Evolutionary conservation across 2,888 invertebrate genomes (phyloP).

Genomic region (Watsonalla cultraria): DNA sequence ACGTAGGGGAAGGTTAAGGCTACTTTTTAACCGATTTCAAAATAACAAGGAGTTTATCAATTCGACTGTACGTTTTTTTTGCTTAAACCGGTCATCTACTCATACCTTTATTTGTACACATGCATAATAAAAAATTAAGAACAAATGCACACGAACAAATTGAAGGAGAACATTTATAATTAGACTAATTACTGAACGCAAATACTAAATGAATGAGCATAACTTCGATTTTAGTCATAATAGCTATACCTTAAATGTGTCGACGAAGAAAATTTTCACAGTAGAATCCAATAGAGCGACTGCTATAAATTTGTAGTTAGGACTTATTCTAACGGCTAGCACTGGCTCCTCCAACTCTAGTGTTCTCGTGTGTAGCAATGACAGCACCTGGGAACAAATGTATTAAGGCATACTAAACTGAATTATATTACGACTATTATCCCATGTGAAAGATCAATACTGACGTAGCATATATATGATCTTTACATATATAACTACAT

Average conservation of each 20-base stretch:
- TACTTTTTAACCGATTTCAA: not conserved
- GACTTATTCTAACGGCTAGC: conserved; percentile 88
- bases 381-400: conserved; percentile 76
- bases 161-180: no score
- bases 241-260: conserved; percentile 89
- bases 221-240: not conserved
- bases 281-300: conserved; percentile 95
- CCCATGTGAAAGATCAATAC: no score
- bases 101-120: no score
- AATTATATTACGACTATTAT: not conserved
- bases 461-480: no score
- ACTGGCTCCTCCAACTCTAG: conserved; percentile 93
- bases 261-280: conserved; percentile 96
- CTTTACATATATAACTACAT: no score
- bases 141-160: no score
- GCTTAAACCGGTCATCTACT: no score
- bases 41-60: no score
- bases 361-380: conserved; percentile 88
- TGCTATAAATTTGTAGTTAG: conserved; percentile 92
- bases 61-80: no score
- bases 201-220: no score
- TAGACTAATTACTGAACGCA: no score
- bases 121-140: no score
- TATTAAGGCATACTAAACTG: conserved; percentile 2
- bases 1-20: not conserved